A percentile compares a stretch with the other conserved stretches of the same genome.
Evolutionary conservation across 2,888 invertebrate species (phyloP).

Genomic region (Drosophila paracracens): DNA sequence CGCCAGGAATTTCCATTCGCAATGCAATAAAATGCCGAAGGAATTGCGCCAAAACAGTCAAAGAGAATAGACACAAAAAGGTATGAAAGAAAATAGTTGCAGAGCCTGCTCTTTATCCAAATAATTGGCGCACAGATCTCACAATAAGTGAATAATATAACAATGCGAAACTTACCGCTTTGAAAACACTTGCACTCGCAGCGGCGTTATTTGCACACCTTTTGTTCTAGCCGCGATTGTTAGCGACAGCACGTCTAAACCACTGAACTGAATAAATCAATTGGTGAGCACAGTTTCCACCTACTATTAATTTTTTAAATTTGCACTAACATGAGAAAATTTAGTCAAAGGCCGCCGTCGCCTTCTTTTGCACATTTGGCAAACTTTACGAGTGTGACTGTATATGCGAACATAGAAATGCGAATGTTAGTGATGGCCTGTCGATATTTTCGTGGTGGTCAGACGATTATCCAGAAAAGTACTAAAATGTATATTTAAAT

Average conservation of each 20-base stretch:
- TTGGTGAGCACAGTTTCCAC: background rate
- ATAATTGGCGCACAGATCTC: background rate
- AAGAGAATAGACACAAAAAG: constrained; percentile 48
- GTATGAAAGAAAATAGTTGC: constrained; percentile 15
- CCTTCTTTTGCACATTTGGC: constrained; percentile 56
- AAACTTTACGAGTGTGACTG: constrained; percentile 48
- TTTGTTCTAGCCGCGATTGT: constrained; percentile 5
- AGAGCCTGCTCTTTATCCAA: constrained; percentile 5
- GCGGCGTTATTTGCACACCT: constrained; percentile 45
- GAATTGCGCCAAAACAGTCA: constrained; percentile 81
- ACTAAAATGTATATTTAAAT: background rate
- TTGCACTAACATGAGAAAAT: constrained; percentile 1
- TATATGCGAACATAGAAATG: constrained; percentile 6
- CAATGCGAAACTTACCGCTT: constrained; percentile 43
- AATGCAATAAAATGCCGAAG: constrained; percentile 48
- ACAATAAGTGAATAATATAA: constrained; percentile 20
- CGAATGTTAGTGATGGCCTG: constrained; percentile 9
- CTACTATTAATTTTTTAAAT: constrained; percentile 8
- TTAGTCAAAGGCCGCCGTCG: constrained; percentile 11
- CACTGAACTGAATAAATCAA: constrained; percentile 6
- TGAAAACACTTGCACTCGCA: constrained; percentile 28
- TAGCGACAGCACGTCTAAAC: background rate
- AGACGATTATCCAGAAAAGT: constrained; percentile 12
- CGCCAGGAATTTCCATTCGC: constrained; percentile 31
- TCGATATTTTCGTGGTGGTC: constrained; percentile 8